These are phyloP conservation scores for Brienomyrus brachyistius DNA, from an alignment of 2,113 vertebrate genomes.

Conservation along the genomic window DNA sequence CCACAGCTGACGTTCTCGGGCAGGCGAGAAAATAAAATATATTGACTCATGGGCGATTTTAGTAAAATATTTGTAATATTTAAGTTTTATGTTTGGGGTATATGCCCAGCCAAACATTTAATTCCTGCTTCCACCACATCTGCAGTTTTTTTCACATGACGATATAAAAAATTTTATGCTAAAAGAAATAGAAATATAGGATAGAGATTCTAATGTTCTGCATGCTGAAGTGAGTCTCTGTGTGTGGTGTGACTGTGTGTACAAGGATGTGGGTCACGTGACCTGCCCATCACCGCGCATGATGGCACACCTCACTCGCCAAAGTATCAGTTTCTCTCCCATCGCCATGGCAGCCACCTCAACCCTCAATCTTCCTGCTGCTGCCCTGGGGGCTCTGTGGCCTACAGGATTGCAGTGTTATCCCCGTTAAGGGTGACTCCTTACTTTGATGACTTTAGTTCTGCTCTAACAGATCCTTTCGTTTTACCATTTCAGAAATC, in stretches of 20 bases:
- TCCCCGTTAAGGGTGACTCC: constrained; percentile 58
- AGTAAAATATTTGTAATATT: neutral
- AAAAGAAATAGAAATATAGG: neutral
- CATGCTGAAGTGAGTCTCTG: neutral
- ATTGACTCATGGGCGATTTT: neutral
- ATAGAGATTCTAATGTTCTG: neutral
- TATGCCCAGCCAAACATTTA: neutral
- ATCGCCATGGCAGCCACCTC: constrained; percentile 73
- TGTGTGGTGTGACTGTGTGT: neutral
- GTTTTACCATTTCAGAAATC: neutral
- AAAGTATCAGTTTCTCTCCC: constrained; percentile 49
- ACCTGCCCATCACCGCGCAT: neutral
- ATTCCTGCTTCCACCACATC: neutral
- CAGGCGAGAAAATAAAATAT: neutral
- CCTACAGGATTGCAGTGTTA: constrained; percentile 40
- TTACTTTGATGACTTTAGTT: constrained; percentile 43
- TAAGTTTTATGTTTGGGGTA: neutral
- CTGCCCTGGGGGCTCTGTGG: constrained; percentile 44
- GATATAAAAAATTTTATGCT: neutral
- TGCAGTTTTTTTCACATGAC: neutral
- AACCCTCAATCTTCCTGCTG: constrained; percentile 28
- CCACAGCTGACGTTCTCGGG: neutral
- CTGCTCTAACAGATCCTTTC: constrained; percentile 13
- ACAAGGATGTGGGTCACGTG: neutral
- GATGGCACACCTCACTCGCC: no score